phyloP scores from a whole-genome alignment of 2,113 vertebrate species.

The Chiloscyllium plagiosum region DNA sequence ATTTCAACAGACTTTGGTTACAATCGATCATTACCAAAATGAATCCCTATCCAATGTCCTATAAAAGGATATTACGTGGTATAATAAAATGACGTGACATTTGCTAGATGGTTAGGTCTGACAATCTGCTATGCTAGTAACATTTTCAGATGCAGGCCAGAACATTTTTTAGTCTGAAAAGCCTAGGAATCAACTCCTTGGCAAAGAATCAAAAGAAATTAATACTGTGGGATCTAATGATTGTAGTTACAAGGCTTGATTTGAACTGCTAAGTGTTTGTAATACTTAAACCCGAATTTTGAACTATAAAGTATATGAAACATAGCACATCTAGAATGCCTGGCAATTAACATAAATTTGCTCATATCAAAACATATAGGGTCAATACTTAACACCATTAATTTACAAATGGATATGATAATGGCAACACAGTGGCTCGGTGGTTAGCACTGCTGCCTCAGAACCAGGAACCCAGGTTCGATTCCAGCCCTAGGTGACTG shows the following conservation, averaged over 20 bases:
- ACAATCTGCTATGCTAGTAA: background rate
- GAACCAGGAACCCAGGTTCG: too few relatives aligned
- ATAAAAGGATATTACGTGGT: background rate
- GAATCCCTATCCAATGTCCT: background rate
- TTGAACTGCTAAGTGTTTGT: background rate
- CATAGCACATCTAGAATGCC: background rate
- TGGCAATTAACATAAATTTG: background rate
- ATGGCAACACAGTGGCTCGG: too few relatives aligned
- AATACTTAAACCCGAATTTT: background rate
- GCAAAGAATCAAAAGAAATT: background rate
- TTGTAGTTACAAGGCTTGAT: background rate
- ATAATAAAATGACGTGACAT: background rate
- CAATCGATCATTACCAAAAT: background rate
- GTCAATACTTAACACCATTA: background rate
- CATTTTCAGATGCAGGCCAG: background rate
- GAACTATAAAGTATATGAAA: background rate
- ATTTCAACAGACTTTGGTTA: background rate
- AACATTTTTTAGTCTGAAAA: background rate
- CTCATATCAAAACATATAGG: background rate
- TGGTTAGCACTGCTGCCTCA: too few relatives aligned
- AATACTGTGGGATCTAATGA: slow-evolving; percentile 3
- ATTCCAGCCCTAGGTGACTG: too few relatives aligned
- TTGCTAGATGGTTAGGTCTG: background rate
- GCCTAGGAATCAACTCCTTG: background rate
- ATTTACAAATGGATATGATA: background rate